Conservation (phyloP, 1,140 invertebrate genomes). For the Drosophila kurseongensis region DNA sequence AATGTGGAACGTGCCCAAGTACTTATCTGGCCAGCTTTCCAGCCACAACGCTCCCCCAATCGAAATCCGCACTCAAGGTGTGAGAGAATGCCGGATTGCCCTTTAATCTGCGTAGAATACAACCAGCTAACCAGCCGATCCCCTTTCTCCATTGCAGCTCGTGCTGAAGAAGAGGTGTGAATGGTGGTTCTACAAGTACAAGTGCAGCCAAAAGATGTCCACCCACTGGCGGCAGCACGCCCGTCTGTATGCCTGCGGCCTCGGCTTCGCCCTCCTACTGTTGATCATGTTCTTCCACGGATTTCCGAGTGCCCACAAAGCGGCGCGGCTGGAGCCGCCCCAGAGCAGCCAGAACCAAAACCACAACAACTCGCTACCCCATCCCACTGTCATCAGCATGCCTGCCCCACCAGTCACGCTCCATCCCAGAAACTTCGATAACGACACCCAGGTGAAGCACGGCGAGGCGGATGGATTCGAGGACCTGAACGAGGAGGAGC, state of each 20-base stretch:
- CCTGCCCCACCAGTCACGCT: background rate
- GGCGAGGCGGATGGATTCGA: slow-evolving; percentile 34
- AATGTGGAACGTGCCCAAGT: slow-evolving; percentile 57
- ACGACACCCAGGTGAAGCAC: slow-evolving; percentile 30
- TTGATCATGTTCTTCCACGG: slow-evolving; percentile 9
- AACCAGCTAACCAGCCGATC: slow-evolving; percentile 1
- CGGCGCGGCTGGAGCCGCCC: slow-evolving; percentile 14
- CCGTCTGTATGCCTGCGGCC: slow-evolving; percentile 32
- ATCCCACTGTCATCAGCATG: background rate
- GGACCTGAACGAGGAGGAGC: slow-evolving; percentile 63
- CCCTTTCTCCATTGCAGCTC: slow-evolving; percentile 57
- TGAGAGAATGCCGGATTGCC: slow-evolving; percentile 63
- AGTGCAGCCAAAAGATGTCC: slow-evolving; percentile 72
- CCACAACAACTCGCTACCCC: slow-evolving; percentile 1
- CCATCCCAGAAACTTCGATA: slow-evolving; percentile 17
- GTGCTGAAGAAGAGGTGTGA: slow-evolving; percentile 77
- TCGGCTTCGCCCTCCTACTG: slow-evolving; percentile 27
- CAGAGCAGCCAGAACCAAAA: background rate
- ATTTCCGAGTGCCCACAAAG: slow-evolving; percentile 6
- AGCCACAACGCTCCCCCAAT: slow-evolving; percentile 5
- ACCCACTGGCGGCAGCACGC: slow-evolving; percentile 67
- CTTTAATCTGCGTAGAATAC: background rate
- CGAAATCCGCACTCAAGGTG: slow-evolving; percentile 54
- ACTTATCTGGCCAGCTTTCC: slow-evolving; percentile 33
- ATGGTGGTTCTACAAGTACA: slow-evolving; percentile 72